Percentiles rank a stretch among this genome's conserved stretches.
These are phyloP conservation scores for Itoplectis maculator DNA, from an alignment of 2,888 invertebrate species.

Conservation along the genomic window DNA sequence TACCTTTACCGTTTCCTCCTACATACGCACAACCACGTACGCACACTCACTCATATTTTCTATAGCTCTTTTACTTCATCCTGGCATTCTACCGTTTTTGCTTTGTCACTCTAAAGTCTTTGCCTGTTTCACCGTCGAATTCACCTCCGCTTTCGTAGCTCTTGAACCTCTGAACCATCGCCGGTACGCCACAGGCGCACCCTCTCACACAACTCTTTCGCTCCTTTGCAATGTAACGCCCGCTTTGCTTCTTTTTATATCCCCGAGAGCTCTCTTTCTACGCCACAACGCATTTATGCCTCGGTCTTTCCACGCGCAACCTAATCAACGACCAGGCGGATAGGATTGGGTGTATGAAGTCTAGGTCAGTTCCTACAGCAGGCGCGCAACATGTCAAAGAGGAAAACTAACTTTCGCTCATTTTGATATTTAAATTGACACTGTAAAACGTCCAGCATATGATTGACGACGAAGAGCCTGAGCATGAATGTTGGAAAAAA, in stretches of 20 bases:
- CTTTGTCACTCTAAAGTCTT: conserved; percentile 69
- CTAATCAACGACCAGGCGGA: conserved; percentile 54
- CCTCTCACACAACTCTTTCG: conserved; percentile 49
- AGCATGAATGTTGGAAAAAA: not conserved
- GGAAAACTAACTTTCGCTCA: conserved; percentile 7
- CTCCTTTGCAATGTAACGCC: conserved; percentile 68
- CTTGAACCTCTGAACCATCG: conserved; percentile 20
- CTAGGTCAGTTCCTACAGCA: conserved; percentile 35
- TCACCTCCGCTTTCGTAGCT: conserved; percentile 26
- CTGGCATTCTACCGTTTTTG: conserved; percentile 45
- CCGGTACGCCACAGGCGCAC: conserved; percentile 25
- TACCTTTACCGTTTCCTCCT: not conserved
- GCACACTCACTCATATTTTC: conserved; percentile 20
- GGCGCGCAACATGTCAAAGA: not conserved
- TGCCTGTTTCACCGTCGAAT: conserved; percentile 53
- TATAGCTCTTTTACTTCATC: conserved; percentile 21
- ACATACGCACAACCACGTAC: not conserved
- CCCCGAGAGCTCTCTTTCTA: conserved; percentile 16
- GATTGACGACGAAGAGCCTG: conserved; percentile 31
- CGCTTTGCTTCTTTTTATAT: conserved; percentile 49
- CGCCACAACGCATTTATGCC: conserved; percentile 40
- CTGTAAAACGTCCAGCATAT: conserved; percentile 34
- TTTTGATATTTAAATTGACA: conserved; percentile 35
- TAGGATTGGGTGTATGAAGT: conserved; percentile 30
- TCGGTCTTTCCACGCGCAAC: conserved; percentile 49